These are phyloP conservation scores for Peucedramus taeniatus DNA, from an alignment of 2,113 vertebrate genomes.

Conservation along the genomic window DNA sequence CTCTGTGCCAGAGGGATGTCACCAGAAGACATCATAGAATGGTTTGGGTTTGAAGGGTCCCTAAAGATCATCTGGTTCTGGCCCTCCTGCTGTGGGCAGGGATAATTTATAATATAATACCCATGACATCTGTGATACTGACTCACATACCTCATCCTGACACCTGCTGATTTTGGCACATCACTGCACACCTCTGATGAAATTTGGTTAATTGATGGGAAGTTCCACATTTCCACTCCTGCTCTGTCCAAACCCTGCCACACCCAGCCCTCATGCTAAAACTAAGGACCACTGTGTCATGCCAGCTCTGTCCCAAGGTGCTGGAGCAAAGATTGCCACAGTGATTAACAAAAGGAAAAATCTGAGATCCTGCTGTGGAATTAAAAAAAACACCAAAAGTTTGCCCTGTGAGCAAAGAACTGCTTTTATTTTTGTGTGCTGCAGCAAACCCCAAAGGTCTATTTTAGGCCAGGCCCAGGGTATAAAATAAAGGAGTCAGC, in stretches of 20 bases:
- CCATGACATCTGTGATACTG: neutral
- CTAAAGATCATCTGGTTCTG: neutral
- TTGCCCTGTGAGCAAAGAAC: neutral
- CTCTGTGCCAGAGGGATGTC: neutral
- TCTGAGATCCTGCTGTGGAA: neutral
- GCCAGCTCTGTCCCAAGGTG: neutral
- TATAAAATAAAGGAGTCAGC: neutral
- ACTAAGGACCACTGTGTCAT: fast-evolving
- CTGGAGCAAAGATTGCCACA: neutral
- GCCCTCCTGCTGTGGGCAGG: neutral
- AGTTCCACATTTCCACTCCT: fast-evolving
- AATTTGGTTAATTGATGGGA: neutral
- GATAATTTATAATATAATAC: neutral
- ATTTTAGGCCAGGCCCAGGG: neutral
- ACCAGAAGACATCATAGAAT: neutral
- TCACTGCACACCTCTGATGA: neutral
- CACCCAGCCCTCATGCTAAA: neutral
- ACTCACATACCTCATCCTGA: neutral
- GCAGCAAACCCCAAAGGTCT: neutral
- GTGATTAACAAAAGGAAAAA: neutral
- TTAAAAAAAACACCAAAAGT: neutral
- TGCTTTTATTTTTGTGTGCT: neutral
- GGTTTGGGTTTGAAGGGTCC: neutral
- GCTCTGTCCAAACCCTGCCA: neutral
- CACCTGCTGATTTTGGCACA: neutral